Conservation (phyloP, 2,797 vertebrate species). For the Brachyrhaphis roseni region DNA sequence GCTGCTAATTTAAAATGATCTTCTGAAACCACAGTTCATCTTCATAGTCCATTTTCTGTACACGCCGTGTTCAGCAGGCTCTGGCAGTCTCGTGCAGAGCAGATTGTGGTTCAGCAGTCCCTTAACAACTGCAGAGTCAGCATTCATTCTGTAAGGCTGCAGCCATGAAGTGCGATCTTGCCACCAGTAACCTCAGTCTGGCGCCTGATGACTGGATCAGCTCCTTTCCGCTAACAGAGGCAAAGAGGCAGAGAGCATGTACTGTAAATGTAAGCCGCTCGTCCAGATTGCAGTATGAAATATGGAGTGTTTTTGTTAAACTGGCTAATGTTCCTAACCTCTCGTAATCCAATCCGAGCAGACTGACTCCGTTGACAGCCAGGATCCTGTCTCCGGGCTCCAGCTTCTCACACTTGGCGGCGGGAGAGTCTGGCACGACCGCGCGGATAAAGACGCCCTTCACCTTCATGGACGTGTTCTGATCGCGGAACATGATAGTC, state of each 20-base stretch:
- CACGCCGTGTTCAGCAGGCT: slow-evolving; percentile 15
- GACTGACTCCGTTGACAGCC: slow-evolving; percentile 82
- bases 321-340: slow-evolving; percentile 51
- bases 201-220: slow-evolving; percentile 80
- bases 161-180: slow-evolving; percentile 63
- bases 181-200: slow-evolving; percentile 75
- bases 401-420: slow-evolving; percentile 72
- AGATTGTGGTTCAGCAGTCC: slow-evolving; percentile 17
- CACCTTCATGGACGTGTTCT: slow-evolving; percentile 71
- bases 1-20: not conserved
- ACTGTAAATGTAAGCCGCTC: not conserved
- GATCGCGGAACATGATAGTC: slow-evolving; percentile 2
- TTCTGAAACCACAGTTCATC: slow-evolving; percentile 3
- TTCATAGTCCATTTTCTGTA: slow-evolving; percentile 33
- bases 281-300: not conserved
- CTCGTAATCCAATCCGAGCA: slow-evolving; percentile 77
- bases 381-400: slow-evolving; percentile 80
- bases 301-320: not conserved
- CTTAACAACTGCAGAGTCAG: slow-evolving; percentile 33
- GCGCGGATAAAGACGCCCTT: slow-evolving; percentile 81
- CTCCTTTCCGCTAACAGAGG: slow-evolving; percentile 73
- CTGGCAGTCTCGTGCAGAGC: slow-evolving; percentile 16
- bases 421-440: slow-evolving; percentile 80
- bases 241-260: slow-evolving; percentile 12
- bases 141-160: slow-evolving; percentile 52